Evolutionary conservation across 2,888 invertebrate genomes (phyloP), one percentile per base, ranked within the genome.

Genomic region (Conops quadrifasciatus): DNA sequence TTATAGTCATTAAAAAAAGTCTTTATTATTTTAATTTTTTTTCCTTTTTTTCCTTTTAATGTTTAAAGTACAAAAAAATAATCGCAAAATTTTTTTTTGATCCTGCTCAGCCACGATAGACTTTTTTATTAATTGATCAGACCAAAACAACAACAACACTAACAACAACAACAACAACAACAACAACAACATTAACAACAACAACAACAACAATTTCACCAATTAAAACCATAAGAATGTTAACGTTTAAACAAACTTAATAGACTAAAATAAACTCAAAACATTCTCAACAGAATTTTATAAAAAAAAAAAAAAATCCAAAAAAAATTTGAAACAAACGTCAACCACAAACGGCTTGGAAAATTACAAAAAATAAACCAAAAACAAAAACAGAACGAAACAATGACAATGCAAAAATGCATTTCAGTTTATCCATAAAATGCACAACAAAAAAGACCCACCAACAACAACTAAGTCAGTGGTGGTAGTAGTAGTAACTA

Each of bases 371-470:
- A 76, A 66, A 26, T 4, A 19, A 47, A 49, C 16, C 19, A 43
- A 63, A 21, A 28, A 43, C 7, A 15, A 47, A 2, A 63, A 36
- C 13, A 43, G 24, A 47, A 2, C 51, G 51, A 56, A 19, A 30
- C 16, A n/a, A 15, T 2, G 26, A 5, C 11, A 49, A 28, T 19
- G 19, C 1, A 53, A 74, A 73, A 70, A 81, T 82, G 82, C 78
- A 80, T 77, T 80, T 83, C 77, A 76, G 77, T 72, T 78, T 78
- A 77, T 75, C 49, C 21, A 60, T 43, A 53, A 62, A 30, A 71
- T 36, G 36, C 36, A 7, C 36, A 36, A 36, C 36, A 36, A 36
- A 36, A 36, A 36, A 36, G 36, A 36, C 36, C 36, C 36, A 36
- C 28, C 45, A 62, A 3, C 59, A 43, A 70, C 68, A 58, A 58